These are phyloP conservation scores for Chiloscyllium plagiosum DNA, from an alignment of 2,113 vertebrate species.

Conservation along the genomic window DNA sequence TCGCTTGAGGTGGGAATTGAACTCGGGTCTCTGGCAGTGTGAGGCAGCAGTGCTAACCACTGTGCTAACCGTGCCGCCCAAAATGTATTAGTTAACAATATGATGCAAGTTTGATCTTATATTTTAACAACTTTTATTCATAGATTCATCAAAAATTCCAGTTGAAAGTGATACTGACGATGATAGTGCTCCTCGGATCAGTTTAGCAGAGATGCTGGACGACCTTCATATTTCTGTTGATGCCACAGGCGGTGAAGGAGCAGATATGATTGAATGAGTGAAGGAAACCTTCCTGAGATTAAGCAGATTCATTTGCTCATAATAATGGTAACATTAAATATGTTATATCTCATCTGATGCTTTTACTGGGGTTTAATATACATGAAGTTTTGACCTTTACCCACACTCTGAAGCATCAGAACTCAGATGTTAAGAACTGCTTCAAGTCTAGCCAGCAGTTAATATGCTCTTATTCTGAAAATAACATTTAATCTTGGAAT, in stretches of 20 bases:
- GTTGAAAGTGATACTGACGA: conserved; percentile 93
- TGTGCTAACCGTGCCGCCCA: too few species aligned
- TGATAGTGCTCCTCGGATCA: conserved; percentile 79
- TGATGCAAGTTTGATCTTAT: not conserved
- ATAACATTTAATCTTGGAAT: not conserved
- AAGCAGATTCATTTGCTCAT: not conserved
- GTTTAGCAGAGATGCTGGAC: conserved; percentile 89
- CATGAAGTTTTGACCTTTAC: not conserved
- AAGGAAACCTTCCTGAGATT: conserved; percentile 41
- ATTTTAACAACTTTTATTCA: not conserved
- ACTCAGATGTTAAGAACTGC: not conserved
- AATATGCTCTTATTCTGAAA: not conserved
- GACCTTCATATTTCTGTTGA: conserved; percentile 81
- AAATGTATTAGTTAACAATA: not conserved
- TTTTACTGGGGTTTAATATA: not conserved
- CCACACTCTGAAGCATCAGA: not conserved
- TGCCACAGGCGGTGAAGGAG: conserved; percentile 83
- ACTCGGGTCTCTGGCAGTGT: too few species aligned
- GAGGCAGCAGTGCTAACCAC: too few species aligned
- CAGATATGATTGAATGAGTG: conserved; percentile 76
- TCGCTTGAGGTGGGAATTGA: too few species aligned
- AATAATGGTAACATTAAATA: not conserved
- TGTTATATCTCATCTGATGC: not conserved
- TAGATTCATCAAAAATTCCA: conserved; percentile 68
- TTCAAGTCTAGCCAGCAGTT: not conserved